A percentile compares a stretch with the other conserved stretches of the same genome.
Evolutionary conservation across 2,113 vertebrate genomes (phyloP).

Genomic region (Oncorhynchus nerka): DNA sequence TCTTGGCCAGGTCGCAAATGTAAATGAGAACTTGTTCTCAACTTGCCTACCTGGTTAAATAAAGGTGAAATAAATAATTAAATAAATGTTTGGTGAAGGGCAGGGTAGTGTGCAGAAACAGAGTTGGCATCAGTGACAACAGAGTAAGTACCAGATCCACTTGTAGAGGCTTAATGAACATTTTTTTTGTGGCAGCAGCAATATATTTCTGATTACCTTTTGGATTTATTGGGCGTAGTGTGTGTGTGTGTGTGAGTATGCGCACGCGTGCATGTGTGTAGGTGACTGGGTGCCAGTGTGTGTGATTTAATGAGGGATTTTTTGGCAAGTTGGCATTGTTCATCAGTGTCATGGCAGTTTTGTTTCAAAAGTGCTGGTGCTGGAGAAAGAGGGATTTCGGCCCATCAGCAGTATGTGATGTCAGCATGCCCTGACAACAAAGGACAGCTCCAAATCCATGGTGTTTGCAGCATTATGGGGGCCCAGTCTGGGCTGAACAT

Average conservation of each 20-base stretch:
- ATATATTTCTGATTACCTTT: neutral
- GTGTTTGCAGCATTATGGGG: conserved; percentile 71
- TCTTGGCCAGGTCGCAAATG: no score
- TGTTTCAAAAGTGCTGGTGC: conserved; percentile 88
- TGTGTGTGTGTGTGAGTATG: conserved; percentile 8
- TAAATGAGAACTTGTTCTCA: no score
- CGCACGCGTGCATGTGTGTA: neutral
- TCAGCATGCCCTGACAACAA: conserved; percentile 80
- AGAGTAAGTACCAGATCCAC: conserved; percentile 3
- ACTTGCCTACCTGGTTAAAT: no score
- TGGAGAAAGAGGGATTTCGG: conserved; percentile 82
- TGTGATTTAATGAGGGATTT: conserved; percentile 69
- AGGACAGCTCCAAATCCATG: conserved; percentile 77
- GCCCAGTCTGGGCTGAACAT: conserved; percentile 73
- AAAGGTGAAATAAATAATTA: no score
- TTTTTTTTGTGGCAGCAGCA: conserved; percentile 5
- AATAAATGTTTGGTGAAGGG: no score
- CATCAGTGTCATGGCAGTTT: conserved; percentile 67
- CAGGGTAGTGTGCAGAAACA: neutral
- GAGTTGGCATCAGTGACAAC: neutral
- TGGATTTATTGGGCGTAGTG: neutral
- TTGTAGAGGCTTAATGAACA: conserved; percentile 8
- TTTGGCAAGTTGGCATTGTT: conserved; percentile 81
- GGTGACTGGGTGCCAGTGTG: neutral
- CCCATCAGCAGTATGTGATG: conserved; percentile 84